A percentile compares a stretch with the other conserved stretches of the same genome.
Conservation (phyloP, 2,888 invertebrate species). For the Willowsia nigromaculata region DNA sequence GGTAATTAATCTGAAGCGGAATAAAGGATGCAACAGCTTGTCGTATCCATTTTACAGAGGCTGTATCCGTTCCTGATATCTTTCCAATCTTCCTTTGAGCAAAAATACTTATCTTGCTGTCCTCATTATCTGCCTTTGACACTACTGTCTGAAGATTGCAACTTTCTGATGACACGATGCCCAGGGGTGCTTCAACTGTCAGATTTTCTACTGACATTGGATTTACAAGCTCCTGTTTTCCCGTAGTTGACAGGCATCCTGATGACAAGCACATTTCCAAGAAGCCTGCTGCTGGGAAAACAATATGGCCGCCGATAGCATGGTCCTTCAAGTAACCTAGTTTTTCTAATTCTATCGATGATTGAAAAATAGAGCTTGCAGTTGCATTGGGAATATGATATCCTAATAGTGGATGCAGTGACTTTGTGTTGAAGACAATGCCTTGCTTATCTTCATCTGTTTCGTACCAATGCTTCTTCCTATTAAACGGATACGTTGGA, state of each 20-base stretch:
- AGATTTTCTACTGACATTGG: slow-evolving; percentile 71
- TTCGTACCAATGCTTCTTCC: slow-evolving; percentile 67
- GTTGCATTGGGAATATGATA: slow-evolving; percentile 65
- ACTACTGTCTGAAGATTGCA: slow-evolving; percentile 66
- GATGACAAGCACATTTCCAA: slow-evolving; percentile 64
- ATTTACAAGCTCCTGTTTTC: slow-evolving; percentile 46
- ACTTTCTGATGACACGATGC: slow-evolving; percentile 49
- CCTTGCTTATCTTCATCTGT: slow-evolving; percentile 6
- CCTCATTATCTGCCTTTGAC: slow-evolving; percentile 27
- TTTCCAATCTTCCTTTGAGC: slow-evolving; percentile 19
- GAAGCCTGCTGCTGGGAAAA: slow-evolving; percentile 74
- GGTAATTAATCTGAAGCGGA: slow-evolving; percentile 26
- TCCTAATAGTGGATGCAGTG: slow-evolving; percentile 70
- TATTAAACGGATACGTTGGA: slow-evolving; percentile 73
- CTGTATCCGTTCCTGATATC: not conserved
- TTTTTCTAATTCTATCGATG: slow-evolving; percentile 62
- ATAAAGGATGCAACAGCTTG: slow-evolving; percentile 70
- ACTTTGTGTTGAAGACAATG: slow-evolving; percentile 33
- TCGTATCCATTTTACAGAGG: slow-evolving; percentile 70
- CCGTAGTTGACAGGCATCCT: slow-evolving; percentile 64
- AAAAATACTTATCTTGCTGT: slow-evolving; percentile 62
- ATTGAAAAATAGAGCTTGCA: slow-evolving; percentile 62
- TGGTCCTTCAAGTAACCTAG: slow-evolving; percentile 71
- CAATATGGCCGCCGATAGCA: slow-evolving; percentile 57
- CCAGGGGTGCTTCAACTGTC: slow-evolving; percentile 70